Evolutionary conservation across 2,797 vertebrate species (phyloP), one percentile per base, ranked within the genome.

Genomic region (Alca torda): DNA sequence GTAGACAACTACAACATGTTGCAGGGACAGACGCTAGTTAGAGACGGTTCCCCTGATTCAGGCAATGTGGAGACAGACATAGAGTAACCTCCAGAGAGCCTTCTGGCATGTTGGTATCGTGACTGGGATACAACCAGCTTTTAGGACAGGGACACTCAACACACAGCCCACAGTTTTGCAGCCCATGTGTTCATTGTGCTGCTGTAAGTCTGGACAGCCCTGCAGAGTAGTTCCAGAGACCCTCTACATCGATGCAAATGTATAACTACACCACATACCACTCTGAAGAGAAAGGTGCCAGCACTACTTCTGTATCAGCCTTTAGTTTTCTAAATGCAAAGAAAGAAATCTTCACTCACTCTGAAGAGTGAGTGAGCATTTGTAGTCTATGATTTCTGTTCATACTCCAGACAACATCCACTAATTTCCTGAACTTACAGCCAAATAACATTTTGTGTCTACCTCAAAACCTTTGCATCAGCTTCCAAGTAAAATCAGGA

Each of bases 401-500:
- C 63, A 46, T 46, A 33, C 24, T 74, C 31, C 57, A 68, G 64
- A 50, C 35, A 54, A 65, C 33, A 82, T 41, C 37, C 24, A 43
- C 35, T 65, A 46, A 65, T 87, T 79, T 51, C 76, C 33, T 41
- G 60, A 81, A 74, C n/a, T 11, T 46, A 37, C 2, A 74, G 53
- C 37, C 39, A 84, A 84, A 61, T 2, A 51, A 6, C 39, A 59
- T 72, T 65, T 89, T 20, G 3, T 23, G 53, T 19, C 59, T 90
- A 80, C 68, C 56, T 87, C 69, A 68, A 80, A 75, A 64, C 4
- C 11, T 68, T 50, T 77, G 13, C 33, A 20, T 48, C 28, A 54
- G n/a, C 31, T 93, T 80, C 57, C 68, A 90, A 54, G 41, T 33
- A 10, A 85, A 92, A 14, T 39, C 53, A 89, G 57, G 41, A 77